These are phyloP conservation scores for Gracilinanus agilis DNA, from an alignment of 2,113 vertebrate species.

Conservation along the genomic window DNA sequence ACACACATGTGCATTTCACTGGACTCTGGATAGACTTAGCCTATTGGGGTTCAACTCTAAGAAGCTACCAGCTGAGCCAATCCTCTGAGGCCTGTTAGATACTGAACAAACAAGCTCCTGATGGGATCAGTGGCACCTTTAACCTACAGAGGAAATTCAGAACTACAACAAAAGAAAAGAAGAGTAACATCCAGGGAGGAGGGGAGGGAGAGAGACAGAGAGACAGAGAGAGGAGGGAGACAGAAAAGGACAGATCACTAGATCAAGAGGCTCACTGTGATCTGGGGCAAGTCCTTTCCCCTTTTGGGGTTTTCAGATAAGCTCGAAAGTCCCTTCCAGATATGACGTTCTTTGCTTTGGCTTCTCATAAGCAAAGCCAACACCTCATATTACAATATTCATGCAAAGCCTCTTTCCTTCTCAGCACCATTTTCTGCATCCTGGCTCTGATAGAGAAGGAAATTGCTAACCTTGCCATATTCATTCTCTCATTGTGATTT, in stretches of 20 bases:
- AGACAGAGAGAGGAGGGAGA: too few relatives aligned
- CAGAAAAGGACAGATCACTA: too few relatives aligned
- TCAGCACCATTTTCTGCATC: background rate
- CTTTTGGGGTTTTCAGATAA: background rate
- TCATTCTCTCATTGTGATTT: constrained; percentile 19
- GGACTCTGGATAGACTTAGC: background rate
- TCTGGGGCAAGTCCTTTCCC: background rate
- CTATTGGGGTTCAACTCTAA: background rate
- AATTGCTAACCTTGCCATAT: constrained; percentile 46
- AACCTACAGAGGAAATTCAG: background rate
- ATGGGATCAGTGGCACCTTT: background rate
- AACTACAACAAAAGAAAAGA: background rate
- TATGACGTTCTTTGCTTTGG: background rate
- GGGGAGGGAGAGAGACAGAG: too few relatives aligned
- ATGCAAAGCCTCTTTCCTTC: background rate
- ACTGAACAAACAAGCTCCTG: background rate
- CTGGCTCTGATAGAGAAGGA: constrained; percentile 32
- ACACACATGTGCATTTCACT: background rate
- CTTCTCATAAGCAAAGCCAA: background rate
- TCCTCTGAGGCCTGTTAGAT: background rate
- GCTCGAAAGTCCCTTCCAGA: background rate
- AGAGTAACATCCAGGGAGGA: background rate
- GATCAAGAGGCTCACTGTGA: background rate
- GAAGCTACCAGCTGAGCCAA: background rate
- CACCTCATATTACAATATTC: background rate